Percentiles rank a stretch among this genome's conserved stretches.
Conservation (phyloP, 2,113 vertebrate genomes). For the Elephas maximus region DNA sequence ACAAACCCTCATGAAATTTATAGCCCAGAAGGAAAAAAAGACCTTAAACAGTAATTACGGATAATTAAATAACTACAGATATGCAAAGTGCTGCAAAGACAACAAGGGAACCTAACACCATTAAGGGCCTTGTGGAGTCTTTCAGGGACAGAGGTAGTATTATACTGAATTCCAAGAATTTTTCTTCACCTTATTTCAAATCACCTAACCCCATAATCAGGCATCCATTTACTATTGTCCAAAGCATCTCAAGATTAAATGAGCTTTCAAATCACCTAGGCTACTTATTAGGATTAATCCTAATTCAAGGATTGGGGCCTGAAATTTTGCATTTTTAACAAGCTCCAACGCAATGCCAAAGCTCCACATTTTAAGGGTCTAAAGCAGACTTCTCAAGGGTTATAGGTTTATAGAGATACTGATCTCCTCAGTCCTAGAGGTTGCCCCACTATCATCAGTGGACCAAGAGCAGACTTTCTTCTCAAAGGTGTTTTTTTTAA, state of each 20-base stretch:
- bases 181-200: conserved; percentile 48
- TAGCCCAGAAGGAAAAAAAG: neutral
- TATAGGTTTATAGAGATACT: neutral
- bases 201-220: conserved; percentile 36
- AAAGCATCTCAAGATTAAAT: conserved; percentile 14
- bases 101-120: neutral
- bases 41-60: conserved; percentile 11
- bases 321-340: conserved; percentile 24
- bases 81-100: neutral
- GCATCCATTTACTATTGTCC: neutral
- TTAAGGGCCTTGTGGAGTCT: neutral
- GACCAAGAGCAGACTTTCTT: neutral
- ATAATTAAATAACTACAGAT: conserved; percentile 42
- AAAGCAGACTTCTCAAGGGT: conserved; percentile 22
- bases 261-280: neutral
- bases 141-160: neutral
- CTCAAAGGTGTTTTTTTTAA: neutral
- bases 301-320: neutral
- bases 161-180: neutral
- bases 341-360: neutral
- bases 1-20: conserved; percentile 17
- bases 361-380: neutral
- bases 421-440: neutral
- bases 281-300: conserved; percentile 22
- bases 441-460: neutral